Evolutionary conservation across 2,797 vertebrate species (phyloP), one percentile per base, ranked within the genome.

Genomic region (Picus viridis): DNA sequence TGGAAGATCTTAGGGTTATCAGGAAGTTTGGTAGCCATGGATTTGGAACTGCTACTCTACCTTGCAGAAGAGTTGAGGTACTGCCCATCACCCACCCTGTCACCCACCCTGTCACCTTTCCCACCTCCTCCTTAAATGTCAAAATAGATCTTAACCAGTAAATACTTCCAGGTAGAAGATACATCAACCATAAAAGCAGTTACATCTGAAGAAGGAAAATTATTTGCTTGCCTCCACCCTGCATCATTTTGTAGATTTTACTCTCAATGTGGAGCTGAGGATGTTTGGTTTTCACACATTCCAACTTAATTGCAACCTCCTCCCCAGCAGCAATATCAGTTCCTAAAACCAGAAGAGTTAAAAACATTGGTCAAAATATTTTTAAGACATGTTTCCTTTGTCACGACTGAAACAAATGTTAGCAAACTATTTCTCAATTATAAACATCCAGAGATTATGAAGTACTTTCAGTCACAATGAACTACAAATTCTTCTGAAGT

Each of bases 241-340:
- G 99, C 99, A 99, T 99, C 99, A 99, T 99, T 97, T 99, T 99
- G 98, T 99, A 99, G 97, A 99, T 99, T 98, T 99, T 99, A 98
- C 99, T 99, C 97, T 99, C 98, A 7, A 99, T 99, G 96, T 99
- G 98, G 53, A 99, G 98, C 94, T 99, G 98, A 94, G 99, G 99
- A 95, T 99, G 99, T 97, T 99, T 99, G 45, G 99, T 99, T 98
- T 99, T 99, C 95, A 99, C 99, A 97, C 99, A 99, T 98, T 99
- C 99, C 92, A 99, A 97, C 96, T 99, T 99, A 97, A 99, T 99
- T 72, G 99, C 99, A 91, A 99, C 99, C 94, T 99, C 99, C 88
- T 99, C 99, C 53, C 98, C 98, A 1, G 99, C 98, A 90, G 98
- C 98, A 96, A 99, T 99, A 94, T 99, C 99, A 29, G 99, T 99